phyloP scores from a whole-genome alignment of 2,888 invertebrate species.

The Drosophila affinis region DNA sequence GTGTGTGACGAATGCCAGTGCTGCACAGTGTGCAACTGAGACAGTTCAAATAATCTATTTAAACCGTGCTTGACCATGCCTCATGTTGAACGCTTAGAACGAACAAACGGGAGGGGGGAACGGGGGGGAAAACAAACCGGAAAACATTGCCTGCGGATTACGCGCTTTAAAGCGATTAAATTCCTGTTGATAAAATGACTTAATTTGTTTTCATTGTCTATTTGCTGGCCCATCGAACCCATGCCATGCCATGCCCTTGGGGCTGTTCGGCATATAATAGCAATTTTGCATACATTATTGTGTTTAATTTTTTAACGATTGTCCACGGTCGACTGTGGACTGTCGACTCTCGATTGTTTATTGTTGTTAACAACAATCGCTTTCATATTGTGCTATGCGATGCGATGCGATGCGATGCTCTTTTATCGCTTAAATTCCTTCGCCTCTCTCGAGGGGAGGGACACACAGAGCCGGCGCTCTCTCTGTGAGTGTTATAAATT shows the following conservation, averaged over 20 bases:
- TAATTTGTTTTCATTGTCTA: slow-evolving; percentile 40
- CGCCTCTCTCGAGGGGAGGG: neutral
- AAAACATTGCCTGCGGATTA: slow-evolving; percentile 9
- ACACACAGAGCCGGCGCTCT: neutral
- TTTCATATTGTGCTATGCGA: neutral
- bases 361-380: slow-evolving; percentile 56
- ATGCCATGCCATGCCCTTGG: neutral
- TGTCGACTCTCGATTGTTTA: slow-evolving; percentile 36
- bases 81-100: neutral
- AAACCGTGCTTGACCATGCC: too few species aligned
- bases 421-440: slow-evolving; percentile 32
- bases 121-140: neutral
- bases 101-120: slow-evolving; percentile 4
- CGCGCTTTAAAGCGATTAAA: slow-evolving; percentile 34
- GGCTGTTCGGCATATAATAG: slow-evolving; percentile 6
- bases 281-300: slow-evolving; percentile 35
- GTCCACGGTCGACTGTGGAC: too few species aligned
- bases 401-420: slow-evolving; percentile 4
- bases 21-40: too few species aligned
- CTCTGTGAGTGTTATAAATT: slow-evolving; percentile 46
- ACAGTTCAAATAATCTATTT: too few species aligned
- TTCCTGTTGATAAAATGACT: slow-evolving; percentile 23
- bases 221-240: neutral
- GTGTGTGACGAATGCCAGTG: too few species aligned
- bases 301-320: slow-evolving; percentile 15